Conservation (phyloP, 2,888 invertebrate genomes). For the Spisula solida region DNA sequence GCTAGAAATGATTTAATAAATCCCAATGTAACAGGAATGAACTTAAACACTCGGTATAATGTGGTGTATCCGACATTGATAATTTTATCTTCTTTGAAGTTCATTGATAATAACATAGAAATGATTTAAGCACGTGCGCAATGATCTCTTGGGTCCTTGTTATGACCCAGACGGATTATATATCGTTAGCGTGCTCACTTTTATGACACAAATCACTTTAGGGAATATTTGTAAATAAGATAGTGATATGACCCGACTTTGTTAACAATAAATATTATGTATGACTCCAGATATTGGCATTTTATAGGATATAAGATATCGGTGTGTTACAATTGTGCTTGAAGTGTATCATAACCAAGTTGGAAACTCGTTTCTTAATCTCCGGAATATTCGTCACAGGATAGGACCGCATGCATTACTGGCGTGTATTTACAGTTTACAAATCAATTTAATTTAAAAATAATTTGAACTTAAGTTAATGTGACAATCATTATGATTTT, state of each 20-base stretch:
- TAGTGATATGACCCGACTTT: background rate
- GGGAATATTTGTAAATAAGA: background rate
- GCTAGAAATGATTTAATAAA: background rate
- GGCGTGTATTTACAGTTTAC: too few species aligned
- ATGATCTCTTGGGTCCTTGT: background rate
- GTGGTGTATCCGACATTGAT: background rate
- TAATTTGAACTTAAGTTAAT: too few species aligned
- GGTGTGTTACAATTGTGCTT: background rate
- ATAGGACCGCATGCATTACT: too few species aligned
- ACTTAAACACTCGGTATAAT: background rate
- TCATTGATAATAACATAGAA: background rate
- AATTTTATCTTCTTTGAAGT: background rate
- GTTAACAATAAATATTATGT: background rate
- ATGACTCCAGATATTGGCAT: background rate
- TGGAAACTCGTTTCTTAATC: too few species aligned
- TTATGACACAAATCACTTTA: constrained; percentile 12
- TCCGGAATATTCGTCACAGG: too few species aligned
- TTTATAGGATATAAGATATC: background rate
- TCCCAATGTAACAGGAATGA: background rate
- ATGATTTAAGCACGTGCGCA: background rate
- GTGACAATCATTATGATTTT: too few species aligned
- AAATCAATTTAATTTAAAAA: too few species aligned
- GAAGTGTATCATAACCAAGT: too few species aligned
- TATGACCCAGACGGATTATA: constrained; percentile 2
- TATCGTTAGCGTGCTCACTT: background rate